Conservation (phyloP, 2,888 invertebrate genomes). For the Acronicta leporina region DNA sequence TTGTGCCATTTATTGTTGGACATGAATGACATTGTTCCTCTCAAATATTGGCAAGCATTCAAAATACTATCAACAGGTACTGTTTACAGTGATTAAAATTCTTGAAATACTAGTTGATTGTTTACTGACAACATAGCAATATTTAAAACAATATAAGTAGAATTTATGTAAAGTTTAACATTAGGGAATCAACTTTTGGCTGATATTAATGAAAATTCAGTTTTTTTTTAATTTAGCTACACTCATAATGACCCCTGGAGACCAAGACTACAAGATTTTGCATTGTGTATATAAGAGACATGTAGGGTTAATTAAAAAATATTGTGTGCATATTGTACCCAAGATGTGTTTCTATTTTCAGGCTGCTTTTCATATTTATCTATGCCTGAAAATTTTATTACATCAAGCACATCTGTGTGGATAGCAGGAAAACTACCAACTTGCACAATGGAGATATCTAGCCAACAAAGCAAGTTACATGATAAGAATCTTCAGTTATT, state of each 20-base stretch:
- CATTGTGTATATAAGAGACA: too few species aligned
- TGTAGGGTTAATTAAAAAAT: too few species aligned
- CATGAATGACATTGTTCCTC: conserved; percentile 55
- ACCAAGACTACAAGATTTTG: too few species aligned
- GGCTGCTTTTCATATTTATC: conserved; percentile 35
- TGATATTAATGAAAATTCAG: conserved; percentile 3
- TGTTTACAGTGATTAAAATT: conserved; percentile 52
- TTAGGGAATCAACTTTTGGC: conserved; percentile 7
- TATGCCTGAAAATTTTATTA: conserved; percentile 33
- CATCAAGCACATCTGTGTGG: conserved; percentile 43
- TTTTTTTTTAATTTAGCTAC: conserved; percentile 19
- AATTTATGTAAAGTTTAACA: conserved; percentile 21
- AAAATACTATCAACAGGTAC: conserved; percentile 68
- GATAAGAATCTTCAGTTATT: conserved; percentile 37
- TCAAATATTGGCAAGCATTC: conserved; percentile 67
- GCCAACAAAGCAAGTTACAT: conserved; percentile 8
- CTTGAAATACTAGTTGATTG: conserved; percentile 56
- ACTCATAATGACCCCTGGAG: too few species aligned
- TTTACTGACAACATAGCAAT: conserved; percentile 49
- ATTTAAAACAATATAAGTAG: conserved; percentile 23
- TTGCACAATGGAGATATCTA: conserved; percentile 31
- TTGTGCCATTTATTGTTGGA: conserved; percentile 43
- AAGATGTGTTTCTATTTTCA: conserved; percentile 13
- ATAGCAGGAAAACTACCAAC: conserved; percentile 32
- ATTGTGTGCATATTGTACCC: too few species aligned